phyloP scores from a whole-genome alignment of 2,888 invertebrate genomes.

The Sinelater perroti region DNA sequence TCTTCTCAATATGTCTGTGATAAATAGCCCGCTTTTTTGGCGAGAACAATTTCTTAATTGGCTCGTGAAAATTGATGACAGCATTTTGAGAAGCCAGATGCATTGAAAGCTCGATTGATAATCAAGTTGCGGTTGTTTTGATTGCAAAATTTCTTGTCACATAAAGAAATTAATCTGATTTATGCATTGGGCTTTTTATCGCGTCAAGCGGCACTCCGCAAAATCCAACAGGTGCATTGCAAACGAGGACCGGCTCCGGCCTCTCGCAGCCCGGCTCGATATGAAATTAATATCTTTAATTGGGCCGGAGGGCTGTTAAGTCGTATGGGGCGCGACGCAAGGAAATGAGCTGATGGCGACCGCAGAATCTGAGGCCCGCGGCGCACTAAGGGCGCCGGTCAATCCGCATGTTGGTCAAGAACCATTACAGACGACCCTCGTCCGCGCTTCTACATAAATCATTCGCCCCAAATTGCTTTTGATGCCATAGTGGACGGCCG shows the following conservation, averaged over 20 bases:
- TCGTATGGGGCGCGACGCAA: conserved; percentile 7
- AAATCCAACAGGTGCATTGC: conserved; percentile 1
- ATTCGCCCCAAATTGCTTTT: conserved; percentile 26
- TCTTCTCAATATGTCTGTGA: too few relatives aligned
- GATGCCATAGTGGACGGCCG: conserved; percentile 17
- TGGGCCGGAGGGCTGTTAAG: conserved; percentile 21
- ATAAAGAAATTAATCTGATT: background rate
- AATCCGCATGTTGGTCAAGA: conserved; percentile 29
- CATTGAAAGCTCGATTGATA: too few relatives aligned
- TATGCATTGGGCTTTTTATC: background rate
- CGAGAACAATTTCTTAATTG: too few relatives aligned
- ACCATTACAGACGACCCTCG: conserved; percentile 27
- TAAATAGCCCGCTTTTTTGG: too few relatives aligned
- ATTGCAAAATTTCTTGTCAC: conserved; percentile 1
- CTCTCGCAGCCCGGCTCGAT: conserved; percentile 7
- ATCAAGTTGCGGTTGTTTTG: too few relatives aligned
- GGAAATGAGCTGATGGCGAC: conserved; percentile 26
- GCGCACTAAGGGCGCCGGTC: conserved; percentile 18
- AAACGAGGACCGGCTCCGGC: background rate
- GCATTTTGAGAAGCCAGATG: too few relatives aligned
- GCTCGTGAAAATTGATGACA: too few relatives aligned
- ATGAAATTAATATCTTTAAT: conserved; percentile 23
- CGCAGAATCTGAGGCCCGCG: conserved; percentile 23
- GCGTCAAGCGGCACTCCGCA: background rate
- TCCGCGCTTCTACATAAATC: conserved; percentile 30